Conservation (phyloP, 2,113 vertebrate species). For the Chaenogobius annularis region DNA sequence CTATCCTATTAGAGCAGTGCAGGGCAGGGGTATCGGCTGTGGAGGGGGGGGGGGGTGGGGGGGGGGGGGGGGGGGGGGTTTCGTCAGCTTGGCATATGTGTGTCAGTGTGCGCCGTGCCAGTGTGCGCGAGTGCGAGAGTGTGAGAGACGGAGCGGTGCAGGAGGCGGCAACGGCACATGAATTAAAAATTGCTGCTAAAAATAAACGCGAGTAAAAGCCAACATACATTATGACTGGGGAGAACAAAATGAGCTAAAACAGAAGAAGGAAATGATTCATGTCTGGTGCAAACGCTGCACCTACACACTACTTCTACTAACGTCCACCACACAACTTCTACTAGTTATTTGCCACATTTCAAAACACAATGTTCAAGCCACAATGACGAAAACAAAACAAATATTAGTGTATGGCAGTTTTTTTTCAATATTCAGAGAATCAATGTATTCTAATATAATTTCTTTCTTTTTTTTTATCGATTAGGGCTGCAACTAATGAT, state of each 20-base stretch:
- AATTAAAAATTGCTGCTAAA: slow-evolving; percentile 39
- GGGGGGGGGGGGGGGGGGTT: slow-evolving; percentile 56
- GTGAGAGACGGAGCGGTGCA: slow-evolving; percentile 6
- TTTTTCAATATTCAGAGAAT: no score
- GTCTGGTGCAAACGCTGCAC: neutral
- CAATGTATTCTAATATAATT: no score
- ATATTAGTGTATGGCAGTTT: no score
- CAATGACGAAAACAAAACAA: no score
- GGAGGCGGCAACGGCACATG: slow-evolving; percentile 25
- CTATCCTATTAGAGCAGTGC: slow-evolving; percentile 50
- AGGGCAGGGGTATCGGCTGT: neutral
- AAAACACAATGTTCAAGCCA: no score
- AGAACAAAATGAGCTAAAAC: neutral
- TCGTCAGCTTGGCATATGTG: slow-evolving; percentile 66
- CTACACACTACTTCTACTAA: neutral
- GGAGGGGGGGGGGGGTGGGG: slow-evolving; percentile 66
- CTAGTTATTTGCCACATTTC: no score
- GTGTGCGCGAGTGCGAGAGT: slow-evolving; percentile 12
- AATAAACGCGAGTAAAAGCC: neutral
- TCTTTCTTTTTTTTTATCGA: no score
- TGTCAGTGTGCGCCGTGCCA: slow-evolving; percentile 46
- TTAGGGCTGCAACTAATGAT: no score
- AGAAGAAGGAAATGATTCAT: neutral
- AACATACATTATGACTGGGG: neutral
- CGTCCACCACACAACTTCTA: no score